Evolutionary conservation across 2,113 vertebrate species (phyloP), one percentile per base, ranked within the genome.

Genomic region (Zonotrichia leucophrys): DNA sequence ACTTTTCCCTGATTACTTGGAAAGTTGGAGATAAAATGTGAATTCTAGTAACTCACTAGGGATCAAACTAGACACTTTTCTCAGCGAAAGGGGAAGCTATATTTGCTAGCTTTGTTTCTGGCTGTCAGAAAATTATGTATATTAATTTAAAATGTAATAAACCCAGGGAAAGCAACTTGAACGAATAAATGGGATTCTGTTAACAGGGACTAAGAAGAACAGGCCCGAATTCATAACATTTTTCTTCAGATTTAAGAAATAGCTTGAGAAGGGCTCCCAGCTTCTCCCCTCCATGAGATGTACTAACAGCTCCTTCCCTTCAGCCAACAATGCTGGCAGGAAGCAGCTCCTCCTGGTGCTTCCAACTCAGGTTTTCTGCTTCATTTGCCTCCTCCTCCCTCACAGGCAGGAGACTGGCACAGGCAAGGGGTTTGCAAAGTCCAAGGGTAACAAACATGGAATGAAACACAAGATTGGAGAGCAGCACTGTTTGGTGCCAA

Each of bases 371-470:
- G 23, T 80, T 89, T 89, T 68, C 63, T 64, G 58, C 58, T 80
- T 80, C 11, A 3, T 72, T 83, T 68, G 15, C n/a, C 11, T 37
- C 37, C n/a, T 62, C 28, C 33, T 63, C 60, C 37, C 46, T 75
- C 0, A 0, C 50, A 81, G 68, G 37, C 49, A 69, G 42, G 50
- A 83, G 28, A 41, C 33, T 83, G 59, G 19, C 47, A 42, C 0
- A 0, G 49, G 49, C 15, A 52, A 74, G 33, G 24, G 22, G 28
- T 16, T 59, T 83, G 23, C 12, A 3, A 4, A 44, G 6, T 30
- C 30, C 0, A 3, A 66, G 37, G 60, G 28, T 7, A 42, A 35
- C 13, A 5, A 59, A 39, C 35, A n/a, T 2, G 5, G 53, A 76
- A 68, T 0, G 2, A 83, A 80, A 39, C 20, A 83, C 33, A 58